Evolutionary conservation across 92 coral and sea anemone genomes (phyloP), one percentile per base, ranked within the genome.

Genomic region (Parazoanthus swiftii): DNA sequence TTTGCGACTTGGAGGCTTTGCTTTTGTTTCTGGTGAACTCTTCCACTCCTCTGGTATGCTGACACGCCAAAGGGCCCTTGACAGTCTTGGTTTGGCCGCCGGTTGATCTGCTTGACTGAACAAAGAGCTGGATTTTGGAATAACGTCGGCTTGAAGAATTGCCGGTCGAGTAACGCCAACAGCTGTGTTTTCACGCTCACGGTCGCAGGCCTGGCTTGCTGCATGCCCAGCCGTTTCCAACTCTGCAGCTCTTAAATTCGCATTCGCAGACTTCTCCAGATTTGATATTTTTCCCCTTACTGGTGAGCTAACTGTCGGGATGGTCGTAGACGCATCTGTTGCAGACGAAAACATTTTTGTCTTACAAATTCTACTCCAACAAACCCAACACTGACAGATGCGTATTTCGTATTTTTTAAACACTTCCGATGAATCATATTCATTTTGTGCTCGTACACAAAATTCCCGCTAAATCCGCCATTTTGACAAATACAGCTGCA

Each of bases 41-140:
- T 73, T 18, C 43, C 77, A 73, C 77, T 73, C 77, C 3, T 73
- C 3, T 73, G 77, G 77, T 26, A 73, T 38, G 25, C 77, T 73
- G 77, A 73, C 77, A 8, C 77, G 77, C 77, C 77, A 73, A 29
- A 73, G 77, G 44, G 77, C 33, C 77, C 33, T 73, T 73, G 77
- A 11, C 1, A 73, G 15, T 36, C 21, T 73, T 73, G 21, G 42
- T 35, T 7, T 43, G 2, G 44, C 26, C 42, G 42, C 42, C 21
- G 38, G 39, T 73, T 73, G 39, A 35, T 35, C 42, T 73, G 44
- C 77, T 73, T 26, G 20, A 73, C 44, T 35, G 42, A 73, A 5
- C 46, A 6, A 6, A 13, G 5, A 9, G 77, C 20, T 73, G 76
- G 36, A 2, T 71, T 71, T 33, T 38, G 58, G 8, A 51, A 51